Base-by-base conservation (phyloP, 2,113 vertebrate genomes). In the Aramus guarauna region DNA sequence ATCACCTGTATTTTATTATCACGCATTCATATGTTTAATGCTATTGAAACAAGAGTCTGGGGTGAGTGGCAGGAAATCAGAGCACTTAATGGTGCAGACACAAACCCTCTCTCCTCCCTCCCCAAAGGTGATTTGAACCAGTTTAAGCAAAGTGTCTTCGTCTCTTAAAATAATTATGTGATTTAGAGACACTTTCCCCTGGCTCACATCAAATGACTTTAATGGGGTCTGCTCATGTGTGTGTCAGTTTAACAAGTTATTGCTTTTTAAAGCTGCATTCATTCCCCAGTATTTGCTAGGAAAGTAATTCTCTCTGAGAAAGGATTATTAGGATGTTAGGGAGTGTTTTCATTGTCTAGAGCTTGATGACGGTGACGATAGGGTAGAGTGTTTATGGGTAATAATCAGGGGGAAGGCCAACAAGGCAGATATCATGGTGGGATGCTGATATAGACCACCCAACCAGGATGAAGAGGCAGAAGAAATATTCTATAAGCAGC, bases 101-200 rank as follows among this genome's bases (percentile, higher is more conserved):
- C 23, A 64, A 78, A 48, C 69, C 36, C 39, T 72, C 34, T 52
- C 88, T 90, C 56, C 83, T 94, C 92, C 73, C 45, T 85, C 26
- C 91, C 91, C 77, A 94, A 95, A 92, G 89, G 95, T 97, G 89
- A 85, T 92, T 87, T 73, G 86, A 91, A 95, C 77, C 62, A 69
- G 77, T 92, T 91, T 73, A 96, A 94, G 90, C 48, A 91, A 94
- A 93, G 36, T 69, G 29, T 77, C 77, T 91, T 94, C 11, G 1
- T 79, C 76, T 95, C 80, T 94, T 94, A 60, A 89, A 94, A 97
- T 95, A 97, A 95, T 97, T 97, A 96, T 68, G 86, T 95, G 92
- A 95, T 97, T 96, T 95, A 95, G 58, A 95, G 86, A 64, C 16
- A 36, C 39, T 89, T 92, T 83, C 91, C 67, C 66, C 62, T 62